Percentiles rank a stretch among this genome's conserved stretches.
phyloP scores from a whole-genome alignment of 2,797 vertebrate species.

The Microchirus variegatus region DNA sequence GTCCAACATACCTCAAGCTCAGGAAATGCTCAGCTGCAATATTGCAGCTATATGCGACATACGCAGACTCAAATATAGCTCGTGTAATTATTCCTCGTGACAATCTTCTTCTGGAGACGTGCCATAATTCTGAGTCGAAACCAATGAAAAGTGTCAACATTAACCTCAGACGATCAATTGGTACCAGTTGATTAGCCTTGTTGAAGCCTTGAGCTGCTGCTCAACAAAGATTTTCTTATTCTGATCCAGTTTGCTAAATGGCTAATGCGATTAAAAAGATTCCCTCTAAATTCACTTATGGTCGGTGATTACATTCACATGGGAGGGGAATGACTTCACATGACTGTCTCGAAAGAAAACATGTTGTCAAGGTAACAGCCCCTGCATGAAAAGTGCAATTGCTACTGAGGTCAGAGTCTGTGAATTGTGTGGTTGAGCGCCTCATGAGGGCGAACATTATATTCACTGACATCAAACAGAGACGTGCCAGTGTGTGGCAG shows the following conservation, averaged over 20 bases:
- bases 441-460: constrained; percentile 35
- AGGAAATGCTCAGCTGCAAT: too few species aligned
- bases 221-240: constrained; percentile 67
- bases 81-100: constrained; percentile 26
- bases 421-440: constrained; percentile 37
- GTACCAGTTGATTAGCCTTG: constrained; percentile 68
- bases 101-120: constrained; percentile 20
- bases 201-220: constrained; percentile 60
- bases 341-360: constrained; percentile 67
- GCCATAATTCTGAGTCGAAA: constrained; percentile 33
- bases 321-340: constrained; percentile 76
- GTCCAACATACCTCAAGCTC: constrained; percentile 31
- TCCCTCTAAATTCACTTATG: constrained; percentile 74
- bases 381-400: constrained; percentile 56
- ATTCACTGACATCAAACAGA: constrained; percentile 37
- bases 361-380: constrained; percentile 71
- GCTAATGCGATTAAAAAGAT: constrained; percentile 75
- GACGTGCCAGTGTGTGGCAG: neutral
- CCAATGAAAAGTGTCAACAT: constrained; percentile 45
- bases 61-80: constrained; percentile 22
- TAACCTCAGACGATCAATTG: constrained; percentile 63
- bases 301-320: constrained; percentile 76
- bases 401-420: constrained; percentile 39
- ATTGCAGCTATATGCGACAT: constrained; percentile 33
- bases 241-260: constrained; percentile 78